These are phyloP conservation scores for Pseudococcus longispinus DNA, from an alignment of 2,888 invertebrate species.

Conservation along the genomic window DNA sequence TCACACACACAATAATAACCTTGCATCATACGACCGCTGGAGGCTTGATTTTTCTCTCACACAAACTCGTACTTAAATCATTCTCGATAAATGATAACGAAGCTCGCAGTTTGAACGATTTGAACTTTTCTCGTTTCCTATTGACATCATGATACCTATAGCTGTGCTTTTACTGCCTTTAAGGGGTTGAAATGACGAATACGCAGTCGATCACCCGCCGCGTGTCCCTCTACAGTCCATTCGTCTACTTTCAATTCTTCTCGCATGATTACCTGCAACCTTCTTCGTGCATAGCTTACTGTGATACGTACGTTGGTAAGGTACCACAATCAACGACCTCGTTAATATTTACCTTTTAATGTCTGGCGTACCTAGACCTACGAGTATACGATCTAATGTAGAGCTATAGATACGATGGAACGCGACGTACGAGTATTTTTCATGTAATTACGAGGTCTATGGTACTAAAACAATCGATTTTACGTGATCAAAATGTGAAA, in stretches of 20 bases:
- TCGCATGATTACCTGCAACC: slow-evolving; percentile 3
- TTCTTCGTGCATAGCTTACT: not conserved
- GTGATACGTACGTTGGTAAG: not conserved
- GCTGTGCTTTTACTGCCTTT: not conserved
- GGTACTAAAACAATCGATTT: too few relatives aligned
- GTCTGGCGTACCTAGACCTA: not conserved
- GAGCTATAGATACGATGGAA: not conserved
- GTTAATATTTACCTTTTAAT: not conserved
- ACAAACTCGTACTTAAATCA: too few relatives aligned
- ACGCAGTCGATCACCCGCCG: not conserved
- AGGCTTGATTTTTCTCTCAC: not conserved
- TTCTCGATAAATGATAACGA: not conserved
- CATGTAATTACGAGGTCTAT: not conserved
- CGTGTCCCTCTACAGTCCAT: not conserved
- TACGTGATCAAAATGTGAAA: not conserved
- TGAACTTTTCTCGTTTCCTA: not conserved
- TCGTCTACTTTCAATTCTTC: slow-evolving; percentile 16
- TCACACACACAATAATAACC: not conserved
- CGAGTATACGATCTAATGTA: not conserved
- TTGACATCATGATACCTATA: not conserved
- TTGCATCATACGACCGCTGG: not conserved
- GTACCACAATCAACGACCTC: not conserved
- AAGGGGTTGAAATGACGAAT: not conserved
- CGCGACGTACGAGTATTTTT: not conserved
- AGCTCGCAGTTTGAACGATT: not conserved